These are phyloP conservation scores for Euplagia quadripunctaria DNA, from an alignment of 2,888 invertebrate species.

Conservation along the genomic window DNA sequence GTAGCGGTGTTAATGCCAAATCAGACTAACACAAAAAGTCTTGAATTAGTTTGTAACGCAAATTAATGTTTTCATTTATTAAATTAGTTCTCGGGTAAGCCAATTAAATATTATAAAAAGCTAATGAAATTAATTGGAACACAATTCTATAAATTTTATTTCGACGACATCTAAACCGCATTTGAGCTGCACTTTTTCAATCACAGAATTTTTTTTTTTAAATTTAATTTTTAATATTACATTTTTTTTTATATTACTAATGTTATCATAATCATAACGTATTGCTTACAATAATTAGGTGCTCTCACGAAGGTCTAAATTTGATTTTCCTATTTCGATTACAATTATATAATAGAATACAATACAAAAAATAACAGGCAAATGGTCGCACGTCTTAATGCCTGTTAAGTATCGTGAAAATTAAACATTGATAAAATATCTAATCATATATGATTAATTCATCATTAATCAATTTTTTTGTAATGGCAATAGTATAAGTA, in stretches of 20 bases:
- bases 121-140: not conserved
- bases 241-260: slow-evolving; percentile 43
- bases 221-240: slow-evolving; percentile 39
- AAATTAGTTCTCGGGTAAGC: too few relatives aligned
- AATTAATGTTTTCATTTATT: not conserved
- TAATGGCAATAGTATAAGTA: slow-evolving; percentile 13
- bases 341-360: not conserved
- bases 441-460: not conserved
- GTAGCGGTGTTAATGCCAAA: not conserved
- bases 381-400: not conserved
- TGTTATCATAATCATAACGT: slow-evolving; percentile 43
- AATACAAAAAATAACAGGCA: slow-evolving; percentile 37
- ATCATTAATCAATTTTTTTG: not conserved
- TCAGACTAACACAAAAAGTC: not conserved
- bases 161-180: slow-evolving; percentile 37
- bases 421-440: not conserved
- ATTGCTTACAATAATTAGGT: slow-evolving; percentile 65
- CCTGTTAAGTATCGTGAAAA: slow-evolving; percentile 4
- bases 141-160: slow-evolving; percentile 11
- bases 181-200: slow-evolving; percentile 59
- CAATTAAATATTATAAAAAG: too few relatives aligned
- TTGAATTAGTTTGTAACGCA: not conserved
- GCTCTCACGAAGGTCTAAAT: slow-evolving; percentile 58
- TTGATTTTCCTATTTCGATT: slow-evolving; percentile 22
- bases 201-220: slow-evolving; percentile 56